Evolutionary conservation across 2,888 invertebrate species (phyloP).

Genomic region (Alcis repandata): DNA sequence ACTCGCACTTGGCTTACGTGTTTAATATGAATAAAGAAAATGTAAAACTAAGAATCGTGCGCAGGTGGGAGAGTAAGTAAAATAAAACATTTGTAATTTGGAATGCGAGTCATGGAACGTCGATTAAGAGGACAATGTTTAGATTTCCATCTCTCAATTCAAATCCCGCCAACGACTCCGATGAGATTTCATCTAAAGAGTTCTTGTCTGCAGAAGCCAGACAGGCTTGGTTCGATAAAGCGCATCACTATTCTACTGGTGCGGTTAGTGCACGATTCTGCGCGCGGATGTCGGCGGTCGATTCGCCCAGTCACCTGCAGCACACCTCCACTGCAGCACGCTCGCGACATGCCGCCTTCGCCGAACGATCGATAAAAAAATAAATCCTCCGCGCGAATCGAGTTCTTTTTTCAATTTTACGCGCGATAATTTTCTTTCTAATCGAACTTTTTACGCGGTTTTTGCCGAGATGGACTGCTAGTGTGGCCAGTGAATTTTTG

Average conservation of each 20-base stretch:
- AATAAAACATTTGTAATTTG: conserved; percentile 1
- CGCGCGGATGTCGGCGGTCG: conserved; percentile 43
- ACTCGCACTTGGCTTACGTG: background rate
- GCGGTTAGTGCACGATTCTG: conserved; percentile 51
- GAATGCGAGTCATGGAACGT: conserved; percentile 5
- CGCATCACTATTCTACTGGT: conserved; percentile 57
- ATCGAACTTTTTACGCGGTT: conserved; percentile 12
- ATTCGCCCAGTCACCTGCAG: conserved; percentile 76
- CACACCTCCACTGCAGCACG: conserved; percentile 65
- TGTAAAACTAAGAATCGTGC: background rate
- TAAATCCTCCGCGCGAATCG: conserved; percentile 48
- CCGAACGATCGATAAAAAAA: conserved; percentile 33
- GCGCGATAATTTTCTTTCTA: conserved; percentile 29
- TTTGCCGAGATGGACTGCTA: conserved; percentile 44
- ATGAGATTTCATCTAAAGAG: conserved; percentile 23
- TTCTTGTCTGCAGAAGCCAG: conserved; percentile 30
- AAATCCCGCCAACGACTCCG: conserved; percentile 1
- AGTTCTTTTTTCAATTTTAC: conserved; percentile 22
- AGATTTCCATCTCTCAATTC: conserved; percentile 4
- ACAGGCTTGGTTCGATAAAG: conserved; percentile 61
- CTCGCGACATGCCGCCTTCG: conserved; percentile 54
- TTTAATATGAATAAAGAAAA: conserved; percentile 3
- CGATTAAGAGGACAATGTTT: background rate
- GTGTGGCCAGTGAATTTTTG: conserved; percentile 50
- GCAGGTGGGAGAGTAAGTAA: background rate